A percentile compares a stretch with the other conserved stretches of the same genome.
Conservation (phyloP, 2,113 vertebrate genomes). For the Perognathus longimembris region DNA sequence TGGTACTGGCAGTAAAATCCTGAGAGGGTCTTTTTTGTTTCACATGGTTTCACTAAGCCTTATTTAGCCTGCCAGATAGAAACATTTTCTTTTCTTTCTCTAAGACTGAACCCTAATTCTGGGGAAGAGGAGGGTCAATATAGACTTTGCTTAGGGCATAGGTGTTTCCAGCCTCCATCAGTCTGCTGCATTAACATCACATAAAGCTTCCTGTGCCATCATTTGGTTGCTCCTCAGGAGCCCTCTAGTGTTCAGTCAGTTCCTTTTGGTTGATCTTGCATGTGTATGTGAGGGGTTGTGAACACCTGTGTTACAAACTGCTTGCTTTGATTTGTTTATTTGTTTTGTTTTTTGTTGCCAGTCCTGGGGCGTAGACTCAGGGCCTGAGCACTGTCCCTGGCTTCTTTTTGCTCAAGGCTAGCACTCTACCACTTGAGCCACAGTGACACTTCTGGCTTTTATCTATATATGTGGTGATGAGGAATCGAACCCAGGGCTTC, state of each 20-base stretch:
- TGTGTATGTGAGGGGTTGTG: background rate
- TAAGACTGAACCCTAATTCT: background rate
- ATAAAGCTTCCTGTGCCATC: background rate
- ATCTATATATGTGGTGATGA: no score
- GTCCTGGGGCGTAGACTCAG: no score
- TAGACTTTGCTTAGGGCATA: background rate
- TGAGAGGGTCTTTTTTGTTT: background rate
- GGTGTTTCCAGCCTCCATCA: rapidly evolving
- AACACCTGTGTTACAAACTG: background rate
- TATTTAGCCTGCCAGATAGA: background rate
- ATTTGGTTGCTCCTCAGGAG: background rate
- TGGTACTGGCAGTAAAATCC: background rate
- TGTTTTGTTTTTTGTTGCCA: no score
- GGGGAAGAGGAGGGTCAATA: background rate
- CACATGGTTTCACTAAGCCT: background rate
- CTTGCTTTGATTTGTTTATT: background rate
- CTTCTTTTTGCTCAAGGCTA: no score
- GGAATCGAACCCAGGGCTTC: no score
- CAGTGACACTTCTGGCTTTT: no score
- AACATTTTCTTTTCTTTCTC: background rate
- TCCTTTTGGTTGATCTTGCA: background rate
- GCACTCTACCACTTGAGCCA: no score
- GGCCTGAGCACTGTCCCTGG: no score
- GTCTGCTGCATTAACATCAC: background rate
- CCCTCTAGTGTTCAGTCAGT: background rate